Conservation (phyloP, 2,113 vertebrate species). For the Sylvietta virens region DNA sequence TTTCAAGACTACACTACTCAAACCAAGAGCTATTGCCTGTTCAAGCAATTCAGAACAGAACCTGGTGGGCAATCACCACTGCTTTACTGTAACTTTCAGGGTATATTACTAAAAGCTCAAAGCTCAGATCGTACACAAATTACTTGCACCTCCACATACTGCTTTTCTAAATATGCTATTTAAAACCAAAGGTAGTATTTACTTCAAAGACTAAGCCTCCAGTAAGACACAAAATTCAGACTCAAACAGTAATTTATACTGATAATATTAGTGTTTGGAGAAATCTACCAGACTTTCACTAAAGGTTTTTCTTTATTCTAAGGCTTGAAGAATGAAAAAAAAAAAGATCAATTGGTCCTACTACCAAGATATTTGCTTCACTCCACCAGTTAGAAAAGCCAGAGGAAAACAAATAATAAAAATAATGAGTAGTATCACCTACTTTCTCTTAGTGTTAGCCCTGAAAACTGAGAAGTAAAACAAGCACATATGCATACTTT, state of each 20-base stretch:
- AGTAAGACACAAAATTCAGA: neutral
- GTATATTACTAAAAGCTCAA: neutral
- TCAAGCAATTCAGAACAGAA: neutral
- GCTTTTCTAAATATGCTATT: neutral
- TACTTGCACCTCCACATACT: neutral
- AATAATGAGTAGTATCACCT: neutral
- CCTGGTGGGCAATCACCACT: neutral
- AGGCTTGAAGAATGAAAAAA: neutral
- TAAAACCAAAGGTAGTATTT: neutral
- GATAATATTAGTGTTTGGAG: neutral
- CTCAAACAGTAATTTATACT: neutral
- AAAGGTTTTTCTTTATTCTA: neutral
- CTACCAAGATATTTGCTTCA: neutral
- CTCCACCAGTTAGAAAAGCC: neutral
- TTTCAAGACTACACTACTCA: neutral
- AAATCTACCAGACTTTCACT: neutral
- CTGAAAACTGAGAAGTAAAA: neutral
- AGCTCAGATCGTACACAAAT: neutral
- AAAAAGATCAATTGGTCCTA: neutral
- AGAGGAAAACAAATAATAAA: neutral
- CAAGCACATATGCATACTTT: neutral
- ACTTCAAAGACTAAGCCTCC: neutral
- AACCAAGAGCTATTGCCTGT: neutral
- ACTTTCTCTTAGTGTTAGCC: neutral
- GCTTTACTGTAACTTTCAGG: neutral